phyloP scores from a whole-genome alignment of 2,113 vertebrate species.

The Paradoxurus hermaphroditus region DNA sequence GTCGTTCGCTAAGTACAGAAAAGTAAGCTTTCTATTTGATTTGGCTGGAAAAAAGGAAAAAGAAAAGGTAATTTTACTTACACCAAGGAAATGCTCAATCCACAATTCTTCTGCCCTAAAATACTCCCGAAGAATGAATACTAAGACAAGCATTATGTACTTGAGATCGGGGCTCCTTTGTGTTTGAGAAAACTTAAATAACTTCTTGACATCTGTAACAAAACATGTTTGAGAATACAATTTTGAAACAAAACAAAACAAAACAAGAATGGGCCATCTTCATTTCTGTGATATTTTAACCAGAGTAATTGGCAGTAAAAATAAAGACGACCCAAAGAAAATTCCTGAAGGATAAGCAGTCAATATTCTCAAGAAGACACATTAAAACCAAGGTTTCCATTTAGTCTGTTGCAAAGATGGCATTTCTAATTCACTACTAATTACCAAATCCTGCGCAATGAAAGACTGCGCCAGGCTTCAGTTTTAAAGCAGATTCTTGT shows the following conservation, averaged over 20 bases:
- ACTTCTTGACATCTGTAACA: not conserved
- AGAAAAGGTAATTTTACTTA: constrained; percentile 47
- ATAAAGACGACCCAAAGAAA: constrained; percentile 31
- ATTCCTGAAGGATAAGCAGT: not conserved
- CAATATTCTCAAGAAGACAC: not conserved
- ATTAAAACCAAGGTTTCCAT: constrained; percentile 34
- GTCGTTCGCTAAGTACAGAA: constrained; percentile 97
- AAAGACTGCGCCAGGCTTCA: not conserved
- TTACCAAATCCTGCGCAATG: not conserved
- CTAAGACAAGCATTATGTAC: not conserved
- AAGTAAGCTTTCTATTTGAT: constrained; percentile 94
- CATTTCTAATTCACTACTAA: constrained; percentile 32
- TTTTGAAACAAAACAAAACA: not conserved
- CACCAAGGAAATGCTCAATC: constrained; percentile 49
- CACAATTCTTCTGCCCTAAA: not conserved
- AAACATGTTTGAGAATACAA: constrained; percentile 17
- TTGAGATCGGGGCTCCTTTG: not conserved
- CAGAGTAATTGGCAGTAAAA: not conserved
- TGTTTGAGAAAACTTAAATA: not conserved
- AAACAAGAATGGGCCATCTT: not conserved
- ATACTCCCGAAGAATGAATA: not conserved
- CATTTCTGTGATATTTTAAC: constrained; percentile 43
- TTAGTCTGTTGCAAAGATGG: not conserved
- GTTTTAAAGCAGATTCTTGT: not conserved
- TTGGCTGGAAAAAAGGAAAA: constrained; percentile 87